phyloP scores from a whole-genome alignment of 2,888 invertebrate species.

The Exephanes ischioxanthus region DNA sequence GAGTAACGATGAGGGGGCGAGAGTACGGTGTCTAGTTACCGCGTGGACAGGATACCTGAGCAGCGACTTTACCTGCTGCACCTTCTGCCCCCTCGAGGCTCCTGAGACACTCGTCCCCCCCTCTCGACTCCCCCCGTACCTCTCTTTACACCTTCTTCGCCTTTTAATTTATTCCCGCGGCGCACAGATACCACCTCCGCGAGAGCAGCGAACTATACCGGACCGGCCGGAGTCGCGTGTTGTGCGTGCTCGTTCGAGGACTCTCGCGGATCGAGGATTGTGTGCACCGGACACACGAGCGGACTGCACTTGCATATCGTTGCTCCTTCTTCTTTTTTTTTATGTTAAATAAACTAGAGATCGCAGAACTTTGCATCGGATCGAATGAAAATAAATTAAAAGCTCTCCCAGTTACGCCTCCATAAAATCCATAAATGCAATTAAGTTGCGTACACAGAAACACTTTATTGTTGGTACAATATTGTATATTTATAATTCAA shows the following conservation, averaged over 20 bases:
- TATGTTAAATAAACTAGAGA: too few species aligned
- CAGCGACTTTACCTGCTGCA: slow-evolving; percentile 71
- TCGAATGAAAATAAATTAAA: neutral
- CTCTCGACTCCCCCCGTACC: slow-evolving; percentile 16
- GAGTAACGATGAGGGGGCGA: slow-evolving; percentile 29
- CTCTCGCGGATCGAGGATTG: slow-evolving; percentile 43
- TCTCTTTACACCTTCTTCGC: slow-evolving; percentile 49
- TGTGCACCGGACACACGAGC: slow-evolving; percentile 15
- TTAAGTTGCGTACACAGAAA: too few species aligned
- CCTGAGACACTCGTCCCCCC: slow-evolving; percentile 40
- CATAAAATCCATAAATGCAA: too few species aligned
- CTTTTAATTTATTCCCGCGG: slow-evolving; percentile 70
- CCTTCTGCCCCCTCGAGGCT: slow-evolving; percentile 48
- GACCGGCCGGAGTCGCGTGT: slow-evolving; percentile 4
- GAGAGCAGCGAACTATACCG: slow-evolving; percentile 24
- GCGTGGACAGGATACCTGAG: slow-evolving; percentile 75
- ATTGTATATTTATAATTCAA: too few species aligned
- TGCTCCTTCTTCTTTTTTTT: neutral
- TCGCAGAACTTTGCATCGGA: neutral
- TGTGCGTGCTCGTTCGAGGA: slow-evolving; percentile 49
- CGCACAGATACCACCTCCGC: slow-evolving; percentile 50
- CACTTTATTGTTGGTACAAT: too few species aligned
- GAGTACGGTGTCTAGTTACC: slow-evolving; percentile 75
- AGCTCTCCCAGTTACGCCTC: too few species aligned
- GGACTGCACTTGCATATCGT: slow-evolving; percentile 5